Base-by-base conservation (phyloP, 2,113 vertebrate genomes). In the Sinocyclocheilus rhinocerous region DNA sequence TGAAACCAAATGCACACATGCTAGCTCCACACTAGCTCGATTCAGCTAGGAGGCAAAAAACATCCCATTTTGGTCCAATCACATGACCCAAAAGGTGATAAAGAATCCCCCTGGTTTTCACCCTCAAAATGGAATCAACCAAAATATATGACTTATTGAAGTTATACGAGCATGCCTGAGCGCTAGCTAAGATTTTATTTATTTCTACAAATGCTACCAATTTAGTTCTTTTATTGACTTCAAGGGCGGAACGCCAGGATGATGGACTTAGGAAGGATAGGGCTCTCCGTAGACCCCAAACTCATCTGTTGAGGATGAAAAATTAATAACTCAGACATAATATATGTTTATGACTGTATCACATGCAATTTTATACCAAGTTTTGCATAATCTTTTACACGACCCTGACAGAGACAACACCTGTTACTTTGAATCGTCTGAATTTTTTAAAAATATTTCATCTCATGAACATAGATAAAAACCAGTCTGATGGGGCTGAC, bases 161-260 rank as follows among this genome's bases (percentile, higher is more conserved):
- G 85, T 88, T 81, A 88, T 79, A 79, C 87, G 83, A 90, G 89
- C 86, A 90, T 90, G 91, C 91, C 92, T 93, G 85, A 89, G 50
- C 70, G 48, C 24, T 80, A 29, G 55, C 87, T 87, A 91, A 89
- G 87, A 90, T 88, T 42, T 84, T 57, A 73, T 84, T 84, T 73
- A 42, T 18, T 42, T 26, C 7, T 84, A 55, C 9, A 83, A 70
- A 83, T 16, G 18, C 84, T 83, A 69, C 52, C 77, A 50, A 78
- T 84, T 70, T 84, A 10, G 16, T 70, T 76, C 0, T 90, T 85
- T 52, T n/a, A 90, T 90, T 89, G 88, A 86, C 90, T 91, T 88
- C 82, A 81, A 65, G 50, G 33, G 42, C 24, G 45, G 69, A 81
- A 63, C 87, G 84, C 73, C 90, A 76, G 86, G 26, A 72, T 45